A percentile compares a stretch with the other conserved stretches of the same genome.
These are phyloP conservation scores for Ispidina picta DNA, from an alignment of 2,797 vertebrate genomes.

Conservation along the genomic window DNA sequence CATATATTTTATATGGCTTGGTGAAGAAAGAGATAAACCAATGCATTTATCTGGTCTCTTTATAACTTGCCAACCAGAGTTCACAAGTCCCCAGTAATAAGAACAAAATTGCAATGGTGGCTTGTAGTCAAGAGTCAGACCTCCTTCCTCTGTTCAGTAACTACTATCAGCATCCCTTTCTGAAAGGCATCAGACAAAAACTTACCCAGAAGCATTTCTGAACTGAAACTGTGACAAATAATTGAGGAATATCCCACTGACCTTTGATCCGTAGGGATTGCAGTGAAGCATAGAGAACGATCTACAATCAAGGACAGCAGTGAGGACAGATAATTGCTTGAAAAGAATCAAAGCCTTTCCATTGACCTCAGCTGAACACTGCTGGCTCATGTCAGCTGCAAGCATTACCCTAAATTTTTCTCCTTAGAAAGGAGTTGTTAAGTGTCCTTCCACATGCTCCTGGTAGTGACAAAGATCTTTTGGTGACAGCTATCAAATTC, in stretches of 20 bases:
- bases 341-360: background rate
- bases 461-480: background rate
- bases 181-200: background rate
- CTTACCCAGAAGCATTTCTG: background rate
- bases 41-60: background rate
- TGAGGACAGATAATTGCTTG: rapidly evolving
- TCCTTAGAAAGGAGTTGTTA: background rate
- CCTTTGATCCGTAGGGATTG: background rate
- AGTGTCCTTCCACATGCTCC: background rate
- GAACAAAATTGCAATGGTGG: background rate
- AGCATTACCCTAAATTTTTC: background rate
- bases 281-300: background rate
- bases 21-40: background rate
- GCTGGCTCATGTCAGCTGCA: background rate
- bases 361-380: rapidly evolving
- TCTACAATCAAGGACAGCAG: background rate
- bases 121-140: background rate
- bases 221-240: background rate
- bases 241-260: background rate
- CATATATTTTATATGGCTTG: background rate
- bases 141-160: background rate
- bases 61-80: background rate
- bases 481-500: background rate
- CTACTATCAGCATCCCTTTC: background rate
- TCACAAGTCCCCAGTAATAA: background rate